Base-by-base conservation (phyloP, 2,797 vertebrate genomes). In the Melanotaenia pygmaea region DNA sequence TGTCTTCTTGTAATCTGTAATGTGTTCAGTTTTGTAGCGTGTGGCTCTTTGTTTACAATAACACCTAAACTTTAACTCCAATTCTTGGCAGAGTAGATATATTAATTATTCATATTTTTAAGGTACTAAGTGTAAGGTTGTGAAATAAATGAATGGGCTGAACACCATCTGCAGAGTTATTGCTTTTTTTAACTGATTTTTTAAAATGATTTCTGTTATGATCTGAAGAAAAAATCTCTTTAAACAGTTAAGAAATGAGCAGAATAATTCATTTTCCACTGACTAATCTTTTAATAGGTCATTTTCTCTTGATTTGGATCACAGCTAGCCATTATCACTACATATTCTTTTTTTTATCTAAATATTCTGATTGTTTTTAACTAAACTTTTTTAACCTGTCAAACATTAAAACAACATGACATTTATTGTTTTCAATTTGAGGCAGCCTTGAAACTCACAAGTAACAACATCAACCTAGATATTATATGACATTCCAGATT, bases 51-150 rank as follows among this genome's bases (percentile, higher is more conserved):
- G 30, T 71, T 71, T 59, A 79, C 20, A 59, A 64, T 7, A 65
- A 61, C 59, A 78, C 47, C 51, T 67, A 70, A 57, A 64, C 50
- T 40, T 66, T 66, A 1, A 26, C 40, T 71, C 7, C 22, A 50
- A 37, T 72, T 14, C 37, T 61, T 80, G 40, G 51, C 47, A 60
- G 63, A 50, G 20, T 3, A 66, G n/a, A 28, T 51, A 32, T 22
- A 67, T 62, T 37, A 66, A 58, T 54, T 43, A 63, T 74, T 83
- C 6, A 47, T 60, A 32, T 34, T 40, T 60, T 26, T 72, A 54
- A 60, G 34, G 14, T 40, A 45, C n/a, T 51, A 20, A 67, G 47
- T 63, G 32, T 57, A 12, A 0, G 4, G 3, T 40, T 61, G 11
- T 54, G 67, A 34, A 76, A 67, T 68, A 0, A 74, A 64, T 66